These are phyloP conservation scores for Pitta sordida DNA, from an alignment of 2,113 vertebrate species.

Conservation along the genomic window DNA sequence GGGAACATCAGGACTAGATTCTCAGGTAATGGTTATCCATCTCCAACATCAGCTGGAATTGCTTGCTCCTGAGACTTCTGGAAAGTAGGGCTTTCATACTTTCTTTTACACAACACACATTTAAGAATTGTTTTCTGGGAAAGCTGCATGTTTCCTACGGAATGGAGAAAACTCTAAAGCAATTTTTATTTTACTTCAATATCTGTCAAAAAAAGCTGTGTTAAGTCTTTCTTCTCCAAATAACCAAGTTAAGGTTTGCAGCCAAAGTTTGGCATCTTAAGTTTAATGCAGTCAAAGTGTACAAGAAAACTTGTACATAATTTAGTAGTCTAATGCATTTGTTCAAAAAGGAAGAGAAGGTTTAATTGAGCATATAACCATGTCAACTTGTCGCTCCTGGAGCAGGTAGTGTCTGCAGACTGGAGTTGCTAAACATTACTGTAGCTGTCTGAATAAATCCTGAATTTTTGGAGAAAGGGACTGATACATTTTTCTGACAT, in stretches of 20 bases:
- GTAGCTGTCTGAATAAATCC: constrained; percentile 2
- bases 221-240: constrained; percentile 8
- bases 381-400: constrained; percentile 65
- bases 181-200: background rate
- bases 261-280: constrained; percentile 51
- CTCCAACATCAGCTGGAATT: background rate
- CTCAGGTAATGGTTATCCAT: background rate
- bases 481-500: background rate
- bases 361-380: constrained; percentile 73
- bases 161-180: background rate
- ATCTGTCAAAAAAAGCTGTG: background rate
- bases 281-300: constrained; percentile 58
- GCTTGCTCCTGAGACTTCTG: background rate
- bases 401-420: constrained; percentile 36
- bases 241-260: constrained; percentile 25
- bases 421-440: background rate
- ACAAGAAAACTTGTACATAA: constrained; percentile 61
- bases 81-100: background rate
- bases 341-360: constrained; percentile 57
- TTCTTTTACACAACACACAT: background rate
- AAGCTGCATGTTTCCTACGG: background rate
- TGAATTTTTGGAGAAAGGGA: background rate
- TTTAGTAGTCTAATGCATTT: constrained; percentile 67
- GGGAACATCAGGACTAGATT: background rate
- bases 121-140: background rate